Base-by-base conservation (phyloP, 2,797 vertebrate genomes). In the Acridotheres tristis region DNA sequence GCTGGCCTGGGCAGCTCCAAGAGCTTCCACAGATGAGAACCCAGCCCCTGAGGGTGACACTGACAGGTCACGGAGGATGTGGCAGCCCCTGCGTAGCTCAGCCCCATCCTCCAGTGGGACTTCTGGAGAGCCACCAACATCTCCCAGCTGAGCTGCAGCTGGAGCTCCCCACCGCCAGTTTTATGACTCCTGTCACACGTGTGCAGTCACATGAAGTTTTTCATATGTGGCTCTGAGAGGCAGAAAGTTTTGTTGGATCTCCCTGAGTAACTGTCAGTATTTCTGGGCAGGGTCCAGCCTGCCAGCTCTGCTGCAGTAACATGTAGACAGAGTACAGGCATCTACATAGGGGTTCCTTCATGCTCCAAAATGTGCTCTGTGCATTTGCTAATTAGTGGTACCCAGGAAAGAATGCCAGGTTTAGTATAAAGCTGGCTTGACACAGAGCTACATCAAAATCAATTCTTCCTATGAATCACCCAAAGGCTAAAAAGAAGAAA, bases 131-230 rank as follows among this genome's bases (percentile, higher is more conserved):
- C 15, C 59, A 79, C 36, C 87, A 91, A 6, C 17, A 32, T 29
- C 42, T 92, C 55, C 82, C 89, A 87, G 54, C 66, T 91, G 80
- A 83, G 54, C 32, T 71, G 59, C 87, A 95, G 89, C 90, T 92
- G 94, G 38, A 79, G 62, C 36, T 89, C 65, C 45, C 61, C 4
- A 3, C 26, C 80, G 65, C 69, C 43, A 43, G 16, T 58, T 94
- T 86, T 72, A 85, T 50, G 80, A 7, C 32, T 32, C 30, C 3
- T 59, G 61, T 65, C 88, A 54, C 50, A 48, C 3, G 6, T 57
- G 45, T n/a, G 27, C 1, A 1, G 45, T 27, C 45, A 27, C 25
- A 50, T 7, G 38, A 84, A 86, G 61, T 29, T 78, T 62, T 36
- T 66, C 67, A 73, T 4, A 26, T 0, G 16, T 1, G 69, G 57